Conservation (phyloP, 2,797 vertebrate species). For the Sebastes matsubarae region DNA sequence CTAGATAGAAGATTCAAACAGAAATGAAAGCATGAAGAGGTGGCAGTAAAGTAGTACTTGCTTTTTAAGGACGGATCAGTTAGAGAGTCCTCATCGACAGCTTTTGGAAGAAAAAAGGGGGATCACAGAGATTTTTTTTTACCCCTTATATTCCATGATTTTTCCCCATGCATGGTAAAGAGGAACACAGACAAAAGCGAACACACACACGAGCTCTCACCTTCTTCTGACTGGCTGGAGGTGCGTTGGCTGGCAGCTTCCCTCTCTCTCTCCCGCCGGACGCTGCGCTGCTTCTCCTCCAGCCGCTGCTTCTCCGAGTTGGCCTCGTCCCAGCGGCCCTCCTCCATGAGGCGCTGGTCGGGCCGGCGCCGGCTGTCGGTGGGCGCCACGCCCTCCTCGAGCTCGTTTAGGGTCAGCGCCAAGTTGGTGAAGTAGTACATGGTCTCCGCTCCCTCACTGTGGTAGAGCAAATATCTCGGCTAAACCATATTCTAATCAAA, state of each 20-base stretch:
- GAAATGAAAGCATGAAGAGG: not conserved
- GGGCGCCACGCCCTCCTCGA: conserved; percentile 86
- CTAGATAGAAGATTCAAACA: not conserved
- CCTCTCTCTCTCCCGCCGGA: conserved; percentile 88
- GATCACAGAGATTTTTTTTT: conserved; percentile 53
- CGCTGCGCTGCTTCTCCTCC: conserved; percentile 93
- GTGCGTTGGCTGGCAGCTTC: conserved; percentile 83
- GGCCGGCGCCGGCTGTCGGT: conserved; percentile 93
- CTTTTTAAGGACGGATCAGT: conserved; percentile 84
- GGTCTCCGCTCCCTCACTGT: conserved; percentile 91
- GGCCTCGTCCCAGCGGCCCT: conserved; percentile 95
- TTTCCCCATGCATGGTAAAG: conserved; percentile 26
- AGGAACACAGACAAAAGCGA: conserved; percentile 6
- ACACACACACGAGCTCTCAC: conserved; percentile 61
- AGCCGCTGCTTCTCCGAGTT: conserved; percentile 94
- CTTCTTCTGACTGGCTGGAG: conserved; percentile 85
- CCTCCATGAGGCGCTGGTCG: conserved; percentile 95
- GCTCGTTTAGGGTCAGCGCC: conserved; percentile 91
- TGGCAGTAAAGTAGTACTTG: conserved; percentile 74
- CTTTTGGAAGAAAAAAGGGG: conserved; percentile 76
- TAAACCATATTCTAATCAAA: not conserved
- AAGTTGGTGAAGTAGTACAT: conserved; percentile 97
- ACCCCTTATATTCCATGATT: conserved; percentile 44
- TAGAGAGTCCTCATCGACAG: conserved; percentile 83
- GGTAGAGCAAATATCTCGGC: not conserved